These are phyloP conservation scores for Lutraria lutraria DNA, from an alignment of 2,888 invertebrate genomes.

Conservation along the genomic window DNA sequence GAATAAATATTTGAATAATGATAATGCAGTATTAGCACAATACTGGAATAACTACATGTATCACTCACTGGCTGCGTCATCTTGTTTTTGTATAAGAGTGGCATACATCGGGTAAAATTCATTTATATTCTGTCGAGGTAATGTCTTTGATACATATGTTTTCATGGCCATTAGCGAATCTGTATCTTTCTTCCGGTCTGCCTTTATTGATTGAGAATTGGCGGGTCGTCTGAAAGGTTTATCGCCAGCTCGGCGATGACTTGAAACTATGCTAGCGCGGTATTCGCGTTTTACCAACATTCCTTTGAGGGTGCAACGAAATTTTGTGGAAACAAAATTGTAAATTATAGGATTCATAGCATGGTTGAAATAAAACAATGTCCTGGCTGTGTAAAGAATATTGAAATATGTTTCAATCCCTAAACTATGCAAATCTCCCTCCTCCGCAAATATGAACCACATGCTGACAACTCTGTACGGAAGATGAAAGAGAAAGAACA, in stretches of 20 bases:
- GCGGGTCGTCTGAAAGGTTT: conserved; percentile 36
- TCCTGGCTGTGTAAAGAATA: conserved; percentile 59
- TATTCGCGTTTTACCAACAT: conserved; percentile 31
- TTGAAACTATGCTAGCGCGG: conserved; percentile 38
- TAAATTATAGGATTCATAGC: conserved; percentile 70
- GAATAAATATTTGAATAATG: not conserved
- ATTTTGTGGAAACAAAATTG: conserved; percentile 68
- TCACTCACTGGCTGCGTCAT: not conserved
- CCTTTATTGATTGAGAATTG: conserved; percentile 17
- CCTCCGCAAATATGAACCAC: conserved; percentile 60
- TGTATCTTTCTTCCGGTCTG: conserved; percentile 29
- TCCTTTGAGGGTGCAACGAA: conserved; percentile 82
- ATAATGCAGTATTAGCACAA: not conserved
- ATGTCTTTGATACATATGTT: conserved; percentile 23
- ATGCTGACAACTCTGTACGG: conserved; percentile 64
- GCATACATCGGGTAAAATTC: conserved; percentile 67
- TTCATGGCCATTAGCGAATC: not conserved
- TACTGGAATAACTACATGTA: not conserved
- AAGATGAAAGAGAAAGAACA: conserved; percentile 68
- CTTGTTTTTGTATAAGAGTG: conserved; percentile 52
- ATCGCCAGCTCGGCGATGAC: conserved; percentile 28
- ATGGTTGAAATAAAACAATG: conserved; percentile 81
- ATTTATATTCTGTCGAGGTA: conserved; percentile 50
- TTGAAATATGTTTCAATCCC: conserved; percentile 62
- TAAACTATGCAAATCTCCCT: conserved; percentile 34